Evolutionary conservation across 2,113 vertebrate genomes (phyloP), one percentile per base, ranked within the genome.

Genomic region (Beaufortia kweichowensis): DNA sequence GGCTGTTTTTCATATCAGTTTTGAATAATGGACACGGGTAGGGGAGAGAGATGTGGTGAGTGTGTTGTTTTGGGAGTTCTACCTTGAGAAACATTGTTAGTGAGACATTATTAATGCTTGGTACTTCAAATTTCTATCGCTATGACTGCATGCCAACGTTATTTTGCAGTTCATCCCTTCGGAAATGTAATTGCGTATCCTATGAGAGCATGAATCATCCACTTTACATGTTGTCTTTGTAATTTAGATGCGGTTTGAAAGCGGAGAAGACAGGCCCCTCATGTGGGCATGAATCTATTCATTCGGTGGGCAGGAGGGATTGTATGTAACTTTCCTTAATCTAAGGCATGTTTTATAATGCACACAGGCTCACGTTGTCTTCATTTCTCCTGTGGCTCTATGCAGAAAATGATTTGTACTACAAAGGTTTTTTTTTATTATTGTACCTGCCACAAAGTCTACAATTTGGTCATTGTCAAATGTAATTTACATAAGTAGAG

Each of bases 1-100:
- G 68, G 68, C 68, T 57, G 23, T 71, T 71, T 71, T 53, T 71
- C 23, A 23, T 61, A 61, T 70, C 33, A 56, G n/a, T 57, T 29
- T 39, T 74, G 70, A 29, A 24, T 48, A 43, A 26, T n/a, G 70
- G 35, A 39, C 26, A 56, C 61, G 70, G 24, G 69, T 28, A 21
- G 15, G 23, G 23, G 24, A 41, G 53, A n/a, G 55, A 39, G 65
- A n/a, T 8, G 24, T 39, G 24, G 10, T 3, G 4, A n/a, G 24
- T 43, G 69, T 23, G 35, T 43, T 72, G 33, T 59, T 57, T 73
- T 39, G 21, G 43, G 5, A 11, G 17, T n/a, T 11, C 35, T n/a
- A 61, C 11, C 70, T 73, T 72, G 33, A 60, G 55, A 72, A 31
- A 55, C 55, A 26, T 48, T 48, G 10, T 35, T 55, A 12, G 14